Evolutionary conservation across 1,140 invertebrate species (phyloP).

Genomic region (Diorhabda carinulata): DNA sequence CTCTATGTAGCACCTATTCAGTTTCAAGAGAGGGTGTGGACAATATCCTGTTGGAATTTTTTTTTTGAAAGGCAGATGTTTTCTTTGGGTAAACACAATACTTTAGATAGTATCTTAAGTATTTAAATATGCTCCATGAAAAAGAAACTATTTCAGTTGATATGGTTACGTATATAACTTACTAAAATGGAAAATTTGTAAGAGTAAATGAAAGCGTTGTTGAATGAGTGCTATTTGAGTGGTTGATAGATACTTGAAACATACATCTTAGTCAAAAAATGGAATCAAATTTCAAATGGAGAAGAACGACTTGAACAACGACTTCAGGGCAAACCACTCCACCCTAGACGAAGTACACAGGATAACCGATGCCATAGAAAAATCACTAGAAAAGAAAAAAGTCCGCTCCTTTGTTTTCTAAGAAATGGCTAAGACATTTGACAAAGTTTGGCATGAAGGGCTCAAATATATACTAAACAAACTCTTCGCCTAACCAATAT

Average conservation of each 20-base stretch:
- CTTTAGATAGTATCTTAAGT: constrained; percentile 1
- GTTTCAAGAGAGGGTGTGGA: constrained; percentile 11
- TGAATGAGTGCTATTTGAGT: no score
- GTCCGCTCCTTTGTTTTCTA: not conserved
- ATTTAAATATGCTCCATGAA: not conserved
- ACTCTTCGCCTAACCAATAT: constrained; percentile 20
- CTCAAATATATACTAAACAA: not conserved
- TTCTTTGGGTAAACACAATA: not conserved
- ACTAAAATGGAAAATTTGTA: no score
- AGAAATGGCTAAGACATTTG: not conserved
- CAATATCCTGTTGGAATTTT: constrained; percentile 11
- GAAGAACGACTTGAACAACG: no score
- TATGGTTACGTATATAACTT: no score
- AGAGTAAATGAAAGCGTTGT: no score
- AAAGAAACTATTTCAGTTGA: no score
- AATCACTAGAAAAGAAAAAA: not conserved
- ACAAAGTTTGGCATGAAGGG: not conserved
- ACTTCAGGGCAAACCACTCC: not conserved
- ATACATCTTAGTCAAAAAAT: no score
- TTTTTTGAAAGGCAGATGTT: constrained; percentile 17
- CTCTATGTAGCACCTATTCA: constrained; percentile 15
- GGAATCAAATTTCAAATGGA: no score
- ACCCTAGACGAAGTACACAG: not conserved
- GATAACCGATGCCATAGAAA: not conserved
- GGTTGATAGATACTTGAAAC: no score